These are phyloP conservation scores for Petromus typicus DNA, from an alignment of 2,113 vertebrate species.

Conservation along the genomic window DNA sequence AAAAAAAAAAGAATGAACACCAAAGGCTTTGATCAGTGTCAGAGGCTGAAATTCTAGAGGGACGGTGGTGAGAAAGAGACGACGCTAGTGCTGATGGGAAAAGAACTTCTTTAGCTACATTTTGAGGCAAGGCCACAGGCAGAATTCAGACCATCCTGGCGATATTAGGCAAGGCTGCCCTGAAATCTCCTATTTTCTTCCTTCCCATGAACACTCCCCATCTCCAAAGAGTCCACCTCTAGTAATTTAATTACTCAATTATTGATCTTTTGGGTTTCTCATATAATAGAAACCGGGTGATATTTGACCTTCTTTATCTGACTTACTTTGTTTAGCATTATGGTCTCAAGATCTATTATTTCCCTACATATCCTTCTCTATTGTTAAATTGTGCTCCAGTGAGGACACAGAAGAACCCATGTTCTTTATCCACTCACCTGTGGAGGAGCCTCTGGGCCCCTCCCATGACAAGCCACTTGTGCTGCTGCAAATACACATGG, in stretches of 20 bases:
- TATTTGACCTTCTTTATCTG: neutral
- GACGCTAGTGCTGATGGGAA: slow-evolving; percentile 15
- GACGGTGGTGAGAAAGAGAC: neutral
- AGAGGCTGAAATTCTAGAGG: slow-evolving; percentile 30
- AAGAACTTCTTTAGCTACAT: neutral
- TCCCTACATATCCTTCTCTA: neutral
- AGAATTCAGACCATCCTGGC: neutral
- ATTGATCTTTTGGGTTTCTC: neutral
- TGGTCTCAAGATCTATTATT: neutral
- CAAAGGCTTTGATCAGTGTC: neutral
- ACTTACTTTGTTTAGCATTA: neutral
- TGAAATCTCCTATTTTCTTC: neutral
- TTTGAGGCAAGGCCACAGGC: neutral
- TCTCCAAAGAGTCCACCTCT: neutral
- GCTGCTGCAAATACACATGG: neutral
- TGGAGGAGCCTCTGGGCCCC: too few species aligned
- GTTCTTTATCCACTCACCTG: neutral
- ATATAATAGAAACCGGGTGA: neutral
- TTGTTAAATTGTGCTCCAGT: neutral
- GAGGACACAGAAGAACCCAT: neutral
- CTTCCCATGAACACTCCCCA: neutral
- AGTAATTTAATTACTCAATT: neutral
- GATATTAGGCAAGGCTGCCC: neutral
- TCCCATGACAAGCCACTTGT: neutral
- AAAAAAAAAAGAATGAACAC: neutral